Percentiles rank a stretch among this genome's conserved stretches.
Evolutionary conservation across 2,113 vertebrate species (phyloP).

Genomic region (Athene cunicularia): DNA sequence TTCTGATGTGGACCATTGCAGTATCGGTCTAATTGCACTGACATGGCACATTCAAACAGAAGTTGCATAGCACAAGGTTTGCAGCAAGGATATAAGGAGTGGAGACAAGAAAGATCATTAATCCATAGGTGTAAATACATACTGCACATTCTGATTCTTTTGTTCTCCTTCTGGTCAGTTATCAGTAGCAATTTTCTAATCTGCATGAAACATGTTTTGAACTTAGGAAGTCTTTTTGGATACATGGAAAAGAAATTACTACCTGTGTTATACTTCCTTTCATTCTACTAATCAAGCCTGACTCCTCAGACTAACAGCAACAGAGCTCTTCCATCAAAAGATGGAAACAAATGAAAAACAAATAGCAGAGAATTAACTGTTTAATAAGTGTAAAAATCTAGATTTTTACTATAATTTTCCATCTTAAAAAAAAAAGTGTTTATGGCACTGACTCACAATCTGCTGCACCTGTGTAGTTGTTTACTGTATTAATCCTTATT

Average conservation of each 20-base stretch:
- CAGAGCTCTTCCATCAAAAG: background rate
- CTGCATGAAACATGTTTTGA: background rate
- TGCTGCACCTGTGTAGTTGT: background rate
- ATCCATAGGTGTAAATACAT: background rate
- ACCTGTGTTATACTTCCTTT: background rate
- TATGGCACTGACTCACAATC: background rate
- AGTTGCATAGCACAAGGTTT: background rate
- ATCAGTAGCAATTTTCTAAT: background rate
- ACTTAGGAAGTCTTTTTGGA: background rate
- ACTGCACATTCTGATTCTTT: background rate
- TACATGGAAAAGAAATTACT: background rate
- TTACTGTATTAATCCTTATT: background rate
- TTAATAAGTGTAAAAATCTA: background rate
- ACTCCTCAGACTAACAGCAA: background rate
- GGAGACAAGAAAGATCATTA: background rate
- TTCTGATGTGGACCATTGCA: background rate
- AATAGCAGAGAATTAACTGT: background rate
- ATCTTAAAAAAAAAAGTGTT: background rate
- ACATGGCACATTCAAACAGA: background rate
- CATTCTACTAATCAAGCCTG: background rate
- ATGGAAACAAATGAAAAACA: background rate
- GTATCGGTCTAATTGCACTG: background rate
- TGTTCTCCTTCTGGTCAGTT: background rate
- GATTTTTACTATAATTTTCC: background rate
- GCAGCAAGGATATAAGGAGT: rapidly evolving